Percentiles rank a stretch among this genome's conserved stretches.
These are phyloP conservation scores for Drosophila antonietae DNA, from an alignment of 2,888 invertebrate genomes.

Conservation along the genomic window DNA sequence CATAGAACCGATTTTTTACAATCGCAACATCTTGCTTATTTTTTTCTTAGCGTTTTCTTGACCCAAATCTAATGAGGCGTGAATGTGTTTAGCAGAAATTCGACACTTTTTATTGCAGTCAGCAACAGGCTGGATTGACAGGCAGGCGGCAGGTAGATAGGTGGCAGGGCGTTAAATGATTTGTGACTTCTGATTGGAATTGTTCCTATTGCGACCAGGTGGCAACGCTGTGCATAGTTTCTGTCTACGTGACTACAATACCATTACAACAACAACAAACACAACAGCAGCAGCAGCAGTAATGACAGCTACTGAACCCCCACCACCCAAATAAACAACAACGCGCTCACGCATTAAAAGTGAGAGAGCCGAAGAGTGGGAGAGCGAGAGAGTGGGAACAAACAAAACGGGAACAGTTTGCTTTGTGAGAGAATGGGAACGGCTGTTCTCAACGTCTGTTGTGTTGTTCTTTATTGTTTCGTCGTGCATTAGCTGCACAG, in stretches of 20 bases:
- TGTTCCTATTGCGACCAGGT: slow-evolving; percentile 34
- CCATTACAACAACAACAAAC: slow-evolving; percentile 31
- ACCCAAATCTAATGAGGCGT: slow-evolving; percentile 60
- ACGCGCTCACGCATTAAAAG: slow-evolving; percentile 40
- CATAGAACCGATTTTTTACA: slow-evolving; percentile 4
- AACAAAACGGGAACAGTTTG: slow-evolving; percentile 35
- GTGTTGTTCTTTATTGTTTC: slow-evolving; percentile 52
- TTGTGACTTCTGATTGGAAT: slow-evolving; percentile 55
- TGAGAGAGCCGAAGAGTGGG: slow-evolving; percentile 8
- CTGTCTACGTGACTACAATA: slow-evolving; percentile 61
- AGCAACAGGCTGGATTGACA: slow-evolving; percentile 58
- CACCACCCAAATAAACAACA: slow-evolving; percentile 59
- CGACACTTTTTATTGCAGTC: slow-evolving; percentile 41
- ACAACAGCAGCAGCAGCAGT: too few relatives aligned
- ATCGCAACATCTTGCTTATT: slow-evolving; percentile 3
- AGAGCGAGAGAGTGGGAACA: background rate
- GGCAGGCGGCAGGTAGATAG: slow-evolving; percentile 20
- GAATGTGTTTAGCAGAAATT: slow-evolving; percentile 54
- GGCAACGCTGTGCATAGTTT: slow-evolving; percentile 64
- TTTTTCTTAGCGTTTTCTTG: slow-evolving; percentile 14
- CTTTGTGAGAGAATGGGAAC: slow-evolving; percentile 34
- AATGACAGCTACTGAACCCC: slow-evolving; percentile 41
- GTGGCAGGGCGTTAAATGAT: slow-evolving; percentile 22
- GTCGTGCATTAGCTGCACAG: slow-evolving; percentile 65
- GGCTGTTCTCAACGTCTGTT: slow-evolving; percentile 46